phyloP scores from a whole-genome alignment of 2,888 invertebrate species.

The Andrena marginata region DNA sequence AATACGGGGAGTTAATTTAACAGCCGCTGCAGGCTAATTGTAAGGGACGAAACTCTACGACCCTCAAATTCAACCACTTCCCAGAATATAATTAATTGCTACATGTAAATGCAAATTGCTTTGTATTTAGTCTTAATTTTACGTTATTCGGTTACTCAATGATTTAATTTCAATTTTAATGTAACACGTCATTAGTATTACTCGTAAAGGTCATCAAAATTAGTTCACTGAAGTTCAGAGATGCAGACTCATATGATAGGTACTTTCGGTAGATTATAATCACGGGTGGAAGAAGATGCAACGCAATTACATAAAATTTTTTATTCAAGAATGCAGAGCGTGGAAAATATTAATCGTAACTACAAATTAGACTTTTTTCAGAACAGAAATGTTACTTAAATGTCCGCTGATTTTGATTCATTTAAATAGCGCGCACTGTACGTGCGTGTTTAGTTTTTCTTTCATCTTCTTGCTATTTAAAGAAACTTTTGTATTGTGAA shows the following conservation, averaged over 20 bases:
- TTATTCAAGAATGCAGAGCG: not conserved
- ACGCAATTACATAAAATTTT: no score
- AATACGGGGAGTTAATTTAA: conserved; percentile 38
- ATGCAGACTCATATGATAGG: no score
- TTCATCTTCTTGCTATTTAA: not conserved
- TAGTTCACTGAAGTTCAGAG: not conserved
- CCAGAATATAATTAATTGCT: conserved; percentile 40
- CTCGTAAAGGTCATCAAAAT: not conserved
- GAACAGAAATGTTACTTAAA: not conserved
- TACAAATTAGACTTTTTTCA: not conserved
- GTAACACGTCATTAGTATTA: not conserved
- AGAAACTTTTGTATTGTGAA: not conserved
- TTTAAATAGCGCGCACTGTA: conserved; percentile 20
- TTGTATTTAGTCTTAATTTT: conserved; percentile 10
- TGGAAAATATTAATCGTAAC: not conserved
- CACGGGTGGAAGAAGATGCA: no score
- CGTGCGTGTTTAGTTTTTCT: not conserved
- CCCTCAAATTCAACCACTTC: conserved; percentile 16
- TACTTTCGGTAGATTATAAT: no score
- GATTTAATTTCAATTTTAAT: not conserved
- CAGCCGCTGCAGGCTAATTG: conserved; percentile 6
- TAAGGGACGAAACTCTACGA: conserved; percentile 29
- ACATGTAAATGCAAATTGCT: conserved; percentile 33
- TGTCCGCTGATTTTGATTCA: no score
- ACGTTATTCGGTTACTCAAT: conserved; percentile 4